A percentile compares a stretch with the other conserved stretches of the same genome.
These are phyloP conservation scores for Drosophila chauvacae DNA, from an alignment of 1,140 invertebrate genomes.

Conservation along the genomic window DNA sequence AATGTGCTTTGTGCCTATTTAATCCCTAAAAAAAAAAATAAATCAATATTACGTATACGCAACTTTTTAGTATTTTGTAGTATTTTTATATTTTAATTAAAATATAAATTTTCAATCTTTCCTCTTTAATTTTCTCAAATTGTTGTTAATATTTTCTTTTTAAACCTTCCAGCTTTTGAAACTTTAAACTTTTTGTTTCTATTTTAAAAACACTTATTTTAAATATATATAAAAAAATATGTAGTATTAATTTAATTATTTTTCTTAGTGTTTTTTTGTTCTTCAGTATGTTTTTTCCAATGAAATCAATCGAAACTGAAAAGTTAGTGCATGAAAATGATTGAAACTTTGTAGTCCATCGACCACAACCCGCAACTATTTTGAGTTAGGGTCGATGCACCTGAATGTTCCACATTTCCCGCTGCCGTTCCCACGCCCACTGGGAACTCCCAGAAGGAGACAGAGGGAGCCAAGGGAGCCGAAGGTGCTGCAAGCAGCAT, in stretches of 20 bases:
- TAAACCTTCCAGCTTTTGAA: too few species aligned
- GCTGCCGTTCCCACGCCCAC: not conserved
- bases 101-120: not conserved
- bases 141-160: too few species aligned
- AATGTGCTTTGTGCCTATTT: too few species aligned
- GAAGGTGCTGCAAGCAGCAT: not conserved
- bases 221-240: not conserved
- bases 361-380: slow-evolving; percentile 8
- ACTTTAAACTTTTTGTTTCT: too few species aligned
- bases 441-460: not conserved
- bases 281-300: not conserved
- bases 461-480: not conserved
- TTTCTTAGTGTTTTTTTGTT: not conserved
- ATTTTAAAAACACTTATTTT: too few species aligned
- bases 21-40: too few species aligned
- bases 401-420: slow-evolving; percentile 13
- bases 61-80: not conserved
- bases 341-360: slow-evolving; percentile 25
- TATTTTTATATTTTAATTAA: not conserved
- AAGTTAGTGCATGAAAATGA: slow-evolving; percentile 19
- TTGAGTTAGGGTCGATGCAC: slow-evolving; percentile 21
- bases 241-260: not conserved
- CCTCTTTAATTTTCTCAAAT: too few species aligned
- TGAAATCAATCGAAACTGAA: slow-evolving; percentile 17
- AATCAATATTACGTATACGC: not conserved